Conservation (phyloP, 2,888 invertebrate species). For the Choristoneura rosaceana region DNA sequence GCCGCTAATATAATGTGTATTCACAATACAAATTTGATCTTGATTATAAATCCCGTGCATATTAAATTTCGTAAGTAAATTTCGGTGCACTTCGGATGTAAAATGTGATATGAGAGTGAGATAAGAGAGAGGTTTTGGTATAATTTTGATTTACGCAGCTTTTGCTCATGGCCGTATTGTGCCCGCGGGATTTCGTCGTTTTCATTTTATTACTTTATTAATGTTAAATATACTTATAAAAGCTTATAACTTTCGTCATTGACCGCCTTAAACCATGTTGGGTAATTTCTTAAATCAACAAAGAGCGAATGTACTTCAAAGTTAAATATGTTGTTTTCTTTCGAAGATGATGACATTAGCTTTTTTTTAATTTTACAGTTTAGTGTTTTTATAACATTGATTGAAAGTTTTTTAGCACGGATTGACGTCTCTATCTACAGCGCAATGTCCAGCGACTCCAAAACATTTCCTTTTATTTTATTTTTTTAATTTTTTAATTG, state of each 20-base stretch:
- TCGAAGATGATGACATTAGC: not conserved
- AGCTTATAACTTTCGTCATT: not conserved
- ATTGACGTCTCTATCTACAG: too few relatives aligned
- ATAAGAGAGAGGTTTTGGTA: slow-evolving; percentile 48
- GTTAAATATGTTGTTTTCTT: not conserved
- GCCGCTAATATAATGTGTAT: not conserved
- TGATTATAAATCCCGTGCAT: not conserved
- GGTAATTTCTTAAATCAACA: slow-evolving; percentile 1
- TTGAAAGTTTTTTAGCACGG: too few relatives aligned
- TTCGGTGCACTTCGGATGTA: slow-evolving; percentile 36
- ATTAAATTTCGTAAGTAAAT: slow-evolving; percentile 14
- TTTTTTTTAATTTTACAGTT: too few relatives aligned
- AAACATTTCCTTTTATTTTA: too few relatives aligned
- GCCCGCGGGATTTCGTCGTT: slow-evolving; percentile 49
- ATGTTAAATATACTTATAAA: not conserved
- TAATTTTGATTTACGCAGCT: slow-evolving; percentile 46
- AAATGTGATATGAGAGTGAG: slow-evolving; percentile 45
- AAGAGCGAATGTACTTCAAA: not conserved
- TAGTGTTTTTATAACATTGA: too few relatives aligned
- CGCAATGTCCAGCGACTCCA: too few relatives aligned
- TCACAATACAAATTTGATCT: slow-evolving; percentile 7
- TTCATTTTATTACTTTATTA: slow-evolving; percentile 44
- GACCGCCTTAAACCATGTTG: not conserved
- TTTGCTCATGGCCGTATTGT: slow-evolving; percentile 30
- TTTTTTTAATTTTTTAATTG: too few relatives aligned